Evolutionary conservation across 53 echinoderm and acorn worm genomes (phyloP).

Genomic region (Temnopleurus reevesii): DNA sequence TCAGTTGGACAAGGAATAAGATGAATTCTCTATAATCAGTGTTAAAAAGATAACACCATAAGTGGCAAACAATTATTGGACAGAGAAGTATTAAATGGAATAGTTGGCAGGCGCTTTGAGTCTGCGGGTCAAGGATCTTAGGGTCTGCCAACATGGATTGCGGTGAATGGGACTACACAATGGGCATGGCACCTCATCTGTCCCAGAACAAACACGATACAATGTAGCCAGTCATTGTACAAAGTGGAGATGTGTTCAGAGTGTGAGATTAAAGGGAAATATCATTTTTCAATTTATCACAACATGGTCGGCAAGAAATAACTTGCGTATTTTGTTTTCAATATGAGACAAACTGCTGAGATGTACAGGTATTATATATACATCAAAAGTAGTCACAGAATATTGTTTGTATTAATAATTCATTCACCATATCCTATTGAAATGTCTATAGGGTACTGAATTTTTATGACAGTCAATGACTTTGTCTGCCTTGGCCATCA

Average conservation of each 20-base stretch:
- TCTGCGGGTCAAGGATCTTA: not conserved
- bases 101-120: not conserved
- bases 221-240: not conserved
- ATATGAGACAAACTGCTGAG: too few species aligned
- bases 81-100: not conserved
- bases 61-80: not conserved
- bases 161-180: constrained; percentile 6
- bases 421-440: too few species aligned
- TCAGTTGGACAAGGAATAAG: not conserved
- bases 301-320: too few species aligned
- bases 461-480: too few species aligned
- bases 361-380: too few species aligned
- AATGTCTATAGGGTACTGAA: too few species aligned
- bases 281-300: too few species aligned
- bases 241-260: not conserved
- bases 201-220: constrained; percentile 2
- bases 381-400: too few species aligned
- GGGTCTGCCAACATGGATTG: constrained; percentile 11
- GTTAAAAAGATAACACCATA: not conserved
- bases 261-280: not conserved
- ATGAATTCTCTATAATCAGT: not conserved
- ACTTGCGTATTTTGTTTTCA: too few species aligned
- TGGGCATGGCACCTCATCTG: not conserved
- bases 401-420: too few species aligned
- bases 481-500: too few species aligned